These are phyloP conservation scores for Pandion haliaetus DNA, from an alignment of 2,113 vertebrate species.

Conservation along the genomic window DNA sequence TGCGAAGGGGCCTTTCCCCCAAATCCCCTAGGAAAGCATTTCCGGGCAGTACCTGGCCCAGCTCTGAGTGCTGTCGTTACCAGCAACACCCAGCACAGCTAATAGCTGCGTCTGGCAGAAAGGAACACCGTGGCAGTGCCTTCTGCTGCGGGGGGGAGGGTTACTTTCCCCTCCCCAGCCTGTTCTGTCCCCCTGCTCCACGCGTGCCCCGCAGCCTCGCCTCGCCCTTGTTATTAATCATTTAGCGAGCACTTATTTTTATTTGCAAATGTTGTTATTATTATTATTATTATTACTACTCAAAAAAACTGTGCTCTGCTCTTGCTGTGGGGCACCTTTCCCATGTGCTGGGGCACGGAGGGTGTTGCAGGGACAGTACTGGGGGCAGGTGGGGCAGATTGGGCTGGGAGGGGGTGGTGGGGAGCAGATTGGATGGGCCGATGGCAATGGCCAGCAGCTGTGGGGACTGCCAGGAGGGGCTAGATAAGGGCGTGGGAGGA, in stretches of 20 bases:
- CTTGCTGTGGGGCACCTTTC: fast-evolving
- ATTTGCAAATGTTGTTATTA: neutral
- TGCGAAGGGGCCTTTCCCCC: neutral
- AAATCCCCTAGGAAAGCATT: neutral
- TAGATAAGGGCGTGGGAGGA: too few relatives aligned
- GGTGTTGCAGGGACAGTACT: neutral
- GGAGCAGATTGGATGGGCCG: neutral
- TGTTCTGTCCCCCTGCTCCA: fast-evolving
- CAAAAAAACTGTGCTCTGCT: neutral
- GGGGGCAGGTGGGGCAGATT: neutral
- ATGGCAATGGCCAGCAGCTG: neutral
- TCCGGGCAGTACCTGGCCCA: neutral
- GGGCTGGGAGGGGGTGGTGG: too few relatives aligned
- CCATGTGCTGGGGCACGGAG: too few relatives aligned
- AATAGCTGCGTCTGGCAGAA: neutral
- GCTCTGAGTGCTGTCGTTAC: neutral
- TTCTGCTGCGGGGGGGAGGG: too few relatives aligned
- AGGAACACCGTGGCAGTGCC: fast-evolving
- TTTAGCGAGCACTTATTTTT: too few relatives aligned
- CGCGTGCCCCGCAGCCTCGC: fast-evolving
- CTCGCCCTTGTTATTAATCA: neutral
- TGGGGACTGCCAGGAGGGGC: neutral
- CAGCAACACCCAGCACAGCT: neutral
- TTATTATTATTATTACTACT: neutral
- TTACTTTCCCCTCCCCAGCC: too few relatives aligned